Evolutionary conservation across 2,888 invertebrate species (phyloP).

Genomic region (Cheilosia urbana): DNA sequence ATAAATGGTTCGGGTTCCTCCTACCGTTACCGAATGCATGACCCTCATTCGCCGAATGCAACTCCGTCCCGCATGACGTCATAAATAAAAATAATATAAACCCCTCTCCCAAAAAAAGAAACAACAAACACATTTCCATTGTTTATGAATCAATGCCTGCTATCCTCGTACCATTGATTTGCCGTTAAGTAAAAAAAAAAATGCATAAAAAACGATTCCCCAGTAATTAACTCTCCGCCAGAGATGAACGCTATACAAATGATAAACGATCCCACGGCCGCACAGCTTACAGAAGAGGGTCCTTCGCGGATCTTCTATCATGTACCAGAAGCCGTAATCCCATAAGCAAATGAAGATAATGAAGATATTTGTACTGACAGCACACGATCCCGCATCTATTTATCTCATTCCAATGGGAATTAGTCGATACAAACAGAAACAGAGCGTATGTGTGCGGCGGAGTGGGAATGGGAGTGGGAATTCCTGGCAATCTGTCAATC

Average conservation of each 20-base stretch:
- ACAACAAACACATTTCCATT: conserved; percentile 31
- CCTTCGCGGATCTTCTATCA: conserved; percentile 35
- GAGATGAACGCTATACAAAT: conserved; percentile 32
- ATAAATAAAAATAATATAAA: conserved; percentile 53
- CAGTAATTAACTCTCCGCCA: conserved; percentile 53
- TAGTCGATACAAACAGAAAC: neutral
- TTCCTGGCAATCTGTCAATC: conserved; percentile 68
- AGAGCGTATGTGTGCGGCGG: neutral
- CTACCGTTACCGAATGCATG: conserved; percentile 1
- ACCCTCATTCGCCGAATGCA: conserved; percentile 52
- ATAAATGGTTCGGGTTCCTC: conserved; percentile 4
- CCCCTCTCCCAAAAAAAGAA: conserved; percentile 37
- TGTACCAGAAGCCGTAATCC: conserved; percentile 20
- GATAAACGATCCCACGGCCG: conserved; percentile 52
- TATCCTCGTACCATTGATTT: conserved; percentile 62
- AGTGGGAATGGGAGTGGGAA: conserved; percentile 5
- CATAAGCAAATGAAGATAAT: conserved; percentile 57
- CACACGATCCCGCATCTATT: conserved; percentile 71
- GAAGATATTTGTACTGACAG: conserved; percentile 60
- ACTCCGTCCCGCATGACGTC: conserved; percentile 67
- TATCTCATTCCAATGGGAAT: conserved; percentile 46
- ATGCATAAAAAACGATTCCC: conserved; percentile 50
- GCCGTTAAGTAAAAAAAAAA: conserved; percentile 28
- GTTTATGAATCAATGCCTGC: conserved; percentile 49
- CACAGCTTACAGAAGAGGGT: conserved; percentile 9